Evolutionary conservation across 2,797 vertebrate genomes (phyloP).

Genomic region (Philypnodon macrostomus): DNA sequence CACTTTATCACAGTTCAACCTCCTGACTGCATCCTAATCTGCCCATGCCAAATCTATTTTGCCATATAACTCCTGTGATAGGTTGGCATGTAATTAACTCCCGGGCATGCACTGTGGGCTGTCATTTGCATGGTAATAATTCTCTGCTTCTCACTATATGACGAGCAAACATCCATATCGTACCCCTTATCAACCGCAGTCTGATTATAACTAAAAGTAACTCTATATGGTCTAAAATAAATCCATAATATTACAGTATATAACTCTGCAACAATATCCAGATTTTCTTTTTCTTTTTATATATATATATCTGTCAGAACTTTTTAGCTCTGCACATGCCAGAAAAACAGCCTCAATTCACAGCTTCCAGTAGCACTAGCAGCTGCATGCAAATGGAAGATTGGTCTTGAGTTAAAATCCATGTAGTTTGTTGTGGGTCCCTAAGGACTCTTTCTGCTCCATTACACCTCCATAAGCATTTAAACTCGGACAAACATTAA

Average conservation of each 20-base stretch:
- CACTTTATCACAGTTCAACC: slow-evolving; percentile 18
- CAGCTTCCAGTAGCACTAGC: background rate
- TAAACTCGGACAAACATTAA: slow-evolving; percentile 5
- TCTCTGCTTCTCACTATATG: slow-evolving; percentile 55
- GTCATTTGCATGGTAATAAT: slow-evolving; percentile 76
- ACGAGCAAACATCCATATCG: slow-evolving; percentile 46
- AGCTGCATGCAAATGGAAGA: background rate
- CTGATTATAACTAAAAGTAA: slow-evolving; percentile 20
- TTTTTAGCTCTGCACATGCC: background rate
- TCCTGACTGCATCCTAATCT: slow-evolving; percentile 48
- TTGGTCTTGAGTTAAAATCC: slow-evolving; percentile 6
- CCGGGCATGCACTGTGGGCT: slow-evolving; percentile 65
- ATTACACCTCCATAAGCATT: slow-evolving; percentile 10
- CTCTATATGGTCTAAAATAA: slow-evolving; percentile 25
- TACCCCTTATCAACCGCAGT: slow-evolving; percentile 37
- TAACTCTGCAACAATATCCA: background rate
- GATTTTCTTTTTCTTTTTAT: no score
- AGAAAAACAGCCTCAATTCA: background rate
- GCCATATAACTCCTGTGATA: slow-evolving; percentile 67
- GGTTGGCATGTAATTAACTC: slow-evolving; percentile 74
- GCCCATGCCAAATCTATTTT: slow-evolving; percentile 66
- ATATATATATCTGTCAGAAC: background rate
- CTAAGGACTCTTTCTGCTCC: slow-evolving; percentile 5
- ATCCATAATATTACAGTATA: slow-evolving; percentile 2
- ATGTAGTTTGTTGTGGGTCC: slow-evolving; percentile 2